These are phyloP conservation scores for Cataglyphis hispanica DNA, from an alignment of 1,140 invertebrate genomes.

Conservation along the genomic window DNA sequence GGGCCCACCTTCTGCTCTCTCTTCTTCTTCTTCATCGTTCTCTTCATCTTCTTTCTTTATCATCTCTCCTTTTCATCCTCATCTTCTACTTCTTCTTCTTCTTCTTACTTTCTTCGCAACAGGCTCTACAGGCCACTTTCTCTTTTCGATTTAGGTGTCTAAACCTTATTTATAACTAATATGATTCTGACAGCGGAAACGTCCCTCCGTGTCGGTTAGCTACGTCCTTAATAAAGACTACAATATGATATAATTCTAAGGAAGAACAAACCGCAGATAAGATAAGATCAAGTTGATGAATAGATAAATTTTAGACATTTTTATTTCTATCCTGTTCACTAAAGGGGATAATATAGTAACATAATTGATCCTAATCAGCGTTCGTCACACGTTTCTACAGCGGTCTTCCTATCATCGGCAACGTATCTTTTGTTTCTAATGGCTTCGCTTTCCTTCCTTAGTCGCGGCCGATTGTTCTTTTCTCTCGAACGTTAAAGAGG, in stretches of 20 bases:
- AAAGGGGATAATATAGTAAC: conserved; percentile 1
- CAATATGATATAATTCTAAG: background rate
- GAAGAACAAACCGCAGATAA: conserved; percentile 9
- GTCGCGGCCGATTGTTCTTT: conserved; percentile 56
- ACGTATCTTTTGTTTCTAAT: conserved; percentile 18
- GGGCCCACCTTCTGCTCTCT: conserved; percentile 58
- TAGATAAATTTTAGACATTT: background rate
- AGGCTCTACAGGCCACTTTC: conserved; percentile 19
- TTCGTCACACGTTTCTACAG: background rate
- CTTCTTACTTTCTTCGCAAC: conserved; percentile 49
- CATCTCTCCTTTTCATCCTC: background rate
- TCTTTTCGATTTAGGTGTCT: conserved; percentile 60
- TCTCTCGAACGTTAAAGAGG: conserved; percentile 65
- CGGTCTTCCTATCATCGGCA: conserved; percentile 34
- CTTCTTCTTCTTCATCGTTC: conserved; percentile 57
- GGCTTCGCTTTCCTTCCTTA: conserved; percentile 24
- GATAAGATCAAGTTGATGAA: conserved; percentile 14
- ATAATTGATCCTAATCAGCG: conserved; percentile 12
- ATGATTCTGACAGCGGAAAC: conserved; percentile 45
- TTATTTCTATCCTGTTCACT: background rate
- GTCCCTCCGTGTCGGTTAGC: background rate
- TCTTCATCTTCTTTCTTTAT: conserved; percentile 12
- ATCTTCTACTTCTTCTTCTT: background rate
- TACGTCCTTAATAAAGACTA: conserved; percentile 39
- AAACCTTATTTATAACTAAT: conserved; percentile 49